phyloP scores from a whole-genome alignment of 2,797 vertebrate species.

The Heterohyrax brucei region DNA sequence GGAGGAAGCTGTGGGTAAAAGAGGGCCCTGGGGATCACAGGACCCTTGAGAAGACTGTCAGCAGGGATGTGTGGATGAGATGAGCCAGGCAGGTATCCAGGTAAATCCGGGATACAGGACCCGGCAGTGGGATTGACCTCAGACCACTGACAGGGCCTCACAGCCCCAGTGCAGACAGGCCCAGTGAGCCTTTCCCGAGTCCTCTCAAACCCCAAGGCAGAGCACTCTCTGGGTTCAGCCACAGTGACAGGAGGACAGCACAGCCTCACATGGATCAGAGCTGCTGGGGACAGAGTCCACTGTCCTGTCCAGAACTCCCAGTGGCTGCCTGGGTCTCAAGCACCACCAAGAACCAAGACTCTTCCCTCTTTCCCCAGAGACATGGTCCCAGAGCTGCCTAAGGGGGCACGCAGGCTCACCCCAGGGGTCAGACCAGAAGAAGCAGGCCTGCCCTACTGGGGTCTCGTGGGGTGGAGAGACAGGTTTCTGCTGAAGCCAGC shows the following conservation, averaged over 20 bases:
- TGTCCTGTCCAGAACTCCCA: rapidly evolving
- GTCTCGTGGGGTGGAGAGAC: neutral
- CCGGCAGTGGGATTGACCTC: rapidly evolving
- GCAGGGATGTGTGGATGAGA: neutral
- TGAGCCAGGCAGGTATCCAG: no score
- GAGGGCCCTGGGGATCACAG: neutral
- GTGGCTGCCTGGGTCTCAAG: neutral
- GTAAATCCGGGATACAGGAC: neutral
- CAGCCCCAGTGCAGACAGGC: neutral
- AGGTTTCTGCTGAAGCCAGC: rapidly evolving
- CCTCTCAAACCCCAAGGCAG: neutral
- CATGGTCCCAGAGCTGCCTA: neutral
- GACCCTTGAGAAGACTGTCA: neutral
- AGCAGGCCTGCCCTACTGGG: neutral
- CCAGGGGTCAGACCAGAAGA: neutral
- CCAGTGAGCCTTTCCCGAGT: no score
- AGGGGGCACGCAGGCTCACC: neutral
- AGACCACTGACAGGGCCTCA: no score
- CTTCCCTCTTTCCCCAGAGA: neutral
- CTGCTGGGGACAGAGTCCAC: rapidly evolving
- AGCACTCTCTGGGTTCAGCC: neutral
- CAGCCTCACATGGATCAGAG: rapidly evolving
- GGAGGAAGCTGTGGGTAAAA: neutral
- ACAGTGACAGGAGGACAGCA: neutral
- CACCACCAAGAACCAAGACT: neutral